These are phyloP conservation scores for Watsonalla binaria DNA, from an alignment of 2,888 invertebrate species.

Conservation along the genomic window DNA sequence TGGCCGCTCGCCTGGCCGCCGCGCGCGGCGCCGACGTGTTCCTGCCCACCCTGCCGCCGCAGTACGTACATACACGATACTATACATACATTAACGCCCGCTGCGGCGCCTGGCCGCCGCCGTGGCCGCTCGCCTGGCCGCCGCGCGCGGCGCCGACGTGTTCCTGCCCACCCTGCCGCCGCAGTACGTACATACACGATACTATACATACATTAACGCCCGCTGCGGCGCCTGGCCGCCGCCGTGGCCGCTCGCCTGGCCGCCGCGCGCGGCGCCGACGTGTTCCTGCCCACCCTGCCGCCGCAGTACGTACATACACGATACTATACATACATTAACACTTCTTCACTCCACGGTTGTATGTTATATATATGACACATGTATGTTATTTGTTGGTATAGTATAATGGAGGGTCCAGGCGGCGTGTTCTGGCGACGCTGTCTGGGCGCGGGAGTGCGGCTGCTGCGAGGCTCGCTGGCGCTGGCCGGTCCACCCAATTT, in stretches of 20 bases:
- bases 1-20: conserved; percentile 85
- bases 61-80: conserved; percentile 41
- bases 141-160: conserved; percentile 90
- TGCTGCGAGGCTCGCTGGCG: conserved; percentile 61
- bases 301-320: conserved; percentile 73
- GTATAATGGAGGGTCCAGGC: conserved; percentile 55
- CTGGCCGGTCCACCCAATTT: conserved; percentile 56
- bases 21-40: conserved; percentile 93
- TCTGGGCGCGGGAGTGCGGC: conserved; percentile 59
- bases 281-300: conserved; percentile 95
- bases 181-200: conserved; percentile 76
- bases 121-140: conserved; percentile 85
- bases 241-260: conserved; percentile 86
- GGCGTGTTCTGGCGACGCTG: conserved; percentile 67
- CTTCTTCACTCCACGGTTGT: too few species aligned
- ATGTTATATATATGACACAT: not conserved
- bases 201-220: too few species aligned
- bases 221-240: conserved; percentile 59
- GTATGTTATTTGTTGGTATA: conserved; percentile 13
- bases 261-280: conserved; percentile 88
- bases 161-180: conserved; percentile 95
- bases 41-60: conserved; percentile 93
- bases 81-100: too few species aligned
- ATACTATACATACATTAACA: not conserved
- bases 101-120: conserved; percentile 83